phyloP scores from a whole-genome alignment of 2,797 vertebrate species.

The Ciconia nigra region DNA sequence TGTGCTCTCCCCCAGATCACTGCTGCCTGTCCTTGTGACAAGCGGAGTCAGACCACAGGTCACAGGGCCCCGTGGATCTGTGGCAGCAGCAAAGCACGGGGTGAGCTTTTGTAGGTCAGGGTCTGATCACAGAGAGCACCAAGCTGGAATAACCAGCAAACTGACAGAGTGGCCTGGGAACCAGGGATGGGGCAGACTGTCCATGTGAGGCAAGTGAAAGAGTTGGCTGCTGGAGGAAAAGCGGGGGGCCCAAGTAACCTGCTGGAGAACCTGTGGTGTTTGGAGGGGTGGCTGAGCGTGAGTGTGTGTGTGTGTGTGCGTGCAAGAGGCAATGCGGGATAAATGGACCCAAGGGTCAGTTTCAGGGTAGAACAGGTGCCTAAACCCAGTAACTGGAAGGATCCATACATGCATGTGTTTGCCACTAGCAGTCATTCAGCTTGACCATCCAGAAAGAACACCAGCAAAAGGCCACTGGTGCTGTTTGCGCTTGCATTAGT shows the following conservation, averaged over 20 bases:
- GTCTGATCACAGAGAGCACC: fast-evolving
- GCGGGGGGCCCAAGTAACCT: not conserved
- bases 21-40: not conserved
- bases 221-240: not conserved
- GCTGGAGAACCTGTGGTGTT: not conserved
- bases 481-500: not conserved
- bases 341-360: fast-evolving
- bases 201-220: not conserved
- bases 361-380: fast-evolving
- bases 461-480: fast-evolving
- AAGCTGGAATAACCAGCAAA: not conserved
- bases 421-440: not conserved
- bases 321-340: not conserved
- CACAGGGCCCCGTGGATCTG: fast-evolving
- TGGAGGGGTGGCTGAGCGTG: not conserved
- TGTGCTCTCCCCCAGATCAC: not conserved
- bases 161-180: fast-evolving
- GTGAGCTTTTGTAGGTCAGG: not conserved
- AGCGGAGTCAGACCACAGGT: not conserved
- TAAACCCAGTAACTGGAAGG: not conserved
- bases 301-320: too few relatives aligned
- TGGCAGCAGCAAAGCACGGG: not conserved
- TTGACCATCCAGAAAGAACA: not conserved
- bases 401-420: fast-evolving
- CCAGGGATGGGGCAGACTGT: fast-evolving